phyloP scores from a whole-genome alignment of 1,140 invertebrate genomes.

The Bombus difficillimus region DNA sequence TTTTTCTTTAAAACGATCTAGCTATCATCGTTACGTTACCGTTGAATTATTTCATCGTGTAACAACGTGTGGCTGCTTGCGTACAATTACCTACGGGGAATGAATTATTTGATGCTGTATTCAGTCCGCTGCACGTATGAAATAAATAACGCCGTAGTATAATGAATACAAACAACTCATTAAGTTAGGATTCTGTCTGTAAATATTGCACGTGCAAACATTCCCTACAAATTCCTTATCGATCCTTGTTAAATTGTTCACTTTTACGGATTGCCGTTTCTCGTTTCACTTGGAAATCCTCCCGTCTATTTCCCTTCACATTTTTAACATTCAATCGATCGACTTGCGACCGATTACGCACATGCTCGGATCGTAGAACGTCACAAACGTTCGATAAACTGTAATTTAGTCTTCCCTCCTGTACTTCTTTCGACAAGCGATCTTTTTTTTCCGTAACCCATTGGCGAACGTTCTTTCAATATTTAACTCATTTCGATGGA shows the following conservation, averaged over 20 bases:
- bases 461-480: slow-evolving; percentile 8
- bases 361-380: no score
- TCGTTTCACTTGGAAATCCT: background rate
- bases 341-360: background rate
- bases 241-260: background rate
- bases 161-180: slow-evolving; percentile 18
- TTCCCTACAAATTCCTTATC: background rate
- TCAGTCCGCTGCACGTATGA: background rate
- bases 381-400: no score
- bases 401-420: background rate
- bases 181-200: background rate
- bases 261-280: background rate
- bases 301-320: background rate
- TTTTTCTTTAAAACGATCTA: background rate
- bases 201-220: background rate
- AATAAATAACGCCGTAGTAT: slow-evolving; percentile 13
- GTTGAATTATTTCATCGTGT: background rate
- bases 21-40: background rate
- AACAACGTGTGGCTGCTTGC: background rate
- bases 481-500: slow-evolving; percentile 45
- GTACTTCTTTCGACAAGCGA: background rate
- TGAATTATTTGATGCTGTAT: slow-evolving; percentile 15
- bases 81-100: background rate
- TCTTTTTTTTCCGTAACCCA: background rate
- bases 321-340: background rate